A percentile compares a stretch with the other conserved stretches of the same genome.
These are phyloP conservation scores for Pluvianellus socialis DNA, from an alignment of 2,113 vertebrate species.

Conservation along the genomic window DNA sequence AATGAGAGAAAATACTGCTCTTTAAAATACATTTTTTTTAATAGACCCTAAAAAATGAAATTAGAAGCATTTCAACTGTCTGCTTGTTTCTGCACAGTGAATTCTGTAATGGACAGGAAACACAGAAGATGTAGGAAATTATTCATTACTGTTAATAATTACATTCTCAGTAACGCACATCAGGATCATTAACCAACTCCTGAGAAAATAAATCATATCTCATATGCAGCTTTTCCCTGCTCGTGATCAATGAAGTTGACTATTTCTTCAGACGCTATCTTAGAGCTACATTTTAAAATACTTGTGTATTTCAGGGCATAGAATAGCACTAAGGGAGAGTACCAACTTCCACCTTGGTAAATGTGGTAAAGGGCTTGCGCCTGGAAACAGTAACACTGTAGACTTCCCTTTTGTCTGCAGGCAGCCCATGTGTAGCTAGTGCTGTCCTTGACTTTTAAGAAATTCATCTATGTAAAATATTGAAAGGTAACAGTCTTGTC, in stretches of 20 bases:
- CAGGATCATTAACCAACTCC: not conserved
- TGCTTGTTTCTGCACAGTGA: not conserved
- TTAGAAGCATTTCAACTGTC: not conserved
- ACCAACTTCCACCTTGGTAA: not conserved
- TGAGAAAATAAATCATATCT: not conserved
- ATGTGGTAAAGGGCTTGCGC: not conserved
- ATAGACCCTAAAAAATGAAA: not conserved
- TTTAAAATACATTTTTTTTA: not conserved
- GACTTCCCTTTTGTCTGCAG: not conserved
- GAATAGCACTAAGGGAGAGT: not conserved
- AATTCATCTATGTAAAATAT: not conserved
- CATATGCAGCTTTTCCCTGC: not conserved
- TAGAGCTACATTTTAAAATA: not conserved
- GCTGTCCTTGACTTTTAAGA: not conserved
- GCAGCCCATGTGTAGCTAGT: not conserved
- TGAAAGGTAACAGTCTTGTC: not conserved
- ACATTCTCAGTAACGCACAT: not conserved
- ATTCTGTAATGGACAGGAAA: not conserved
- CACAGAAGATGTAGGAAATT: not conserved
- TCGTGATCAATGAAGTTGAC: not conserved
- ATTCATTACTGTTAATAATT: not conserved
- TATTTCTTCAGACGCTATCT: not conserved
- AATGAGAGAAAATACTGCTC: not conserved
- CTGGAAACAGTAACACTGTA: not conserved
- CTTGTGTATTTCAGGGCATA: not conserved